Conservation (phyloP, 2,113 vertebrate species). For the Camelus dromedarius region DNA sequence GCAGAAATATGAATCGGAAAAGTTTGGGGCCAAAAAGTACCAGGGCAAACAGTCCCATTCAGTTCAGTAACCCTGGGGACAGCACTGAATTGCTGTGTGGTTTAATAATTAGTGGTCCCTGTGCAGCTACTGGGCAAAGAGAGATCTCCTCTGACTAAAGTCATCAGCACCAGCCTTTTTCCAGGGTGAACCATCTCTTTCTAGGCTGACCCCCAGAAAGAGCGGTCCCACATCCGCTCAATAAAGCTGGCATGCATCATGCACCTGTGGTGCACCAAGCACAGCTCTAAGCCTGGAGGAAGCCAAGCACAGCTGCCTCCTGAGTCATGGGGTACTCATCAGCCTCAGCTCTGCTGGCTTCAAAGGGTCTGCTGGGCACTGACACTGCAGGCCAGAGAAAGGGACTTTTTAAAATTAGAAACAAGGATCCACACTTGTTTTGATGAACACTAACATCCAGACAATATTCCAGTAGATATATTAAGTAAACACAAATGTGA, state of each 20-base stretch:
- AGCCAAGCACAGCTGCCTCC: too few relatives aligned
- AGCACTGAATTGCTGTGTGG: neutral
- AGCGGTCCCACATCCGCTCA: neutral
- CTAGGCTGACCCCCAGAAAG: neutral
- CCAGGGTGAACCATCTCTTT: neutral
- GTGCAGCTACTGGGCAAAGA: neutral
- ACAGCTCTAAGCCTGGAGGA: neutral
- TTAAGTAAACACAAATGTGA: conserved; percentile 79
- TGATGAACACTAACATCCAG: conserved; percentile 71
- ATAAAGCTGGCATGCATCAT: neutral
- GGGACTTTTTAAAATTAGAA: conserved; percentile 72
- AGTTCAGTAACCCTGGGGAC: neutral
- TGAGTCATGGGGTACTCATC: neutral
- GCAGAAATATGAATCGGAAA: neutral
- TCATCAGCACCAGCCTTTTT: neutral
- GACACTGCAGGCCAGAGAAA: conserved; percentile 32
- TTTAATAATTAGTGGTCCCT: neutral
- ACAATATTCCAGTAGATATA: conserved; percentile 27
- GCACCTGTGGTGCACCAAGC: accelerated
- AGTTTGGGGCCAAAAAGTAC: neutral
- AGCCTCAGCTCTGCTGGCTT: neutral
- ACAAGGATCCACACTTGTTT: conserved; percentile 62
- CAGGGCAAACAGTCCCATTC: neutral
- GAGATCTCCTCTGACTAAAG: neutral
- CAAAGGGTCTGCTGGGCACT: neutral